phyloP scores from a whole-genome alignment of 2,888 invertebrate species.

The Sphecodes monilicornis region DNA sequence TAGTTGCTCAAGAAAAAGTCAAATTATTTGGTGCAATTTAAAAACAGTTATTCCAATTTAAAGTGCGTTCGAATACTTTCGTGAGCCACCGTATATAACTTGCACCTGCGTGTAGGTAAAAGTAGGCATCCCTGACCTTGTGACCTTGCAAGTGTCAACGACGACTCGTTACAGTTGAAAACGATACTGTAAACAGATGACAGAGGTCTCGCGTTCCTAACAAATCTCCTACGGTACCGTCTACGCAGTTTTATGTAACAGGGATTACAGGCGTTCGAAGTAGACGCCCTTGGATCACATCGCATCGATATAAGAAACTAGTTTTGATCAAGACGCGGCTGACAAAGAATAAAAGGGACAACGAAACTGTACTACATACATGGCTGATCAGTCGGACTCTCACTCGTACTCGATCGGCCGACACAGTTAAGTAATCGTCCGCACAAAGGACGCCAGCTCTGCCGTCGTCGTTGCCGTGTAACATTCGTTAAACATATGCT shows the following conservation, averaged over 20 bases:
- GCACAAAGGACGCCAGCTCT: slow-evolving; percentile 16
- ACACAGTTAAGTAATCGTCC: slow-evolving; percentile 47
- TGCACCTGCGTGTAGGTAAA: neutral
- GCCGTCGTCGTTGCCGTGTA: neutral
- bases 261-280: slow-evolving; percentile 69
- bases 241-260: slow-evolving; percentile 57
- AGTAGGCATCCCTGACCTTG: slow-evolving; percentile 57
- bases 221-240: slow-evolving; percentile 50
- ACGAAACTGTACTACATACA: slow-evolving; percentile 56
- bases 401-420: slow-evolving; percentile 34
- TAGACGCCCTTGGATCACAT: slow-evolving; percentile 78
- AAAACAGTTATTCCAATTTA: no score
- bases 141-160: slow-evolving; percentile 38
- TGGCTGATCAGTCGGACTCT: slow-evolving; percentile 37
- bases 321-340: slow-evolving; percentile 70
- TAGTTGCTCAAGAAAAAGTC: no score
- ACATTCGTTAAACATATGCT: neutral
- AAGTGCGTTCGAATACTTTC: no score
- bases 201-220: slow-evolving; percentile 16
- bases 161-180: slow-evolving; percentile 29
- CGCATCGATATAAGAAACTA: slow-evolving; percentile 71
- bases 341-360: slow-evolving; percentile 53
- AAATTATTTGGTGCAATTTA: no score
- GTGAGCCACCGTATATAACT: no score
- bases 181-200: slow-evolving; percentile 52